Evolutionary conservation across 2,113 vertebrate genomes (phyloP).

Genomic region (Perca fluviatilis): DNA sequence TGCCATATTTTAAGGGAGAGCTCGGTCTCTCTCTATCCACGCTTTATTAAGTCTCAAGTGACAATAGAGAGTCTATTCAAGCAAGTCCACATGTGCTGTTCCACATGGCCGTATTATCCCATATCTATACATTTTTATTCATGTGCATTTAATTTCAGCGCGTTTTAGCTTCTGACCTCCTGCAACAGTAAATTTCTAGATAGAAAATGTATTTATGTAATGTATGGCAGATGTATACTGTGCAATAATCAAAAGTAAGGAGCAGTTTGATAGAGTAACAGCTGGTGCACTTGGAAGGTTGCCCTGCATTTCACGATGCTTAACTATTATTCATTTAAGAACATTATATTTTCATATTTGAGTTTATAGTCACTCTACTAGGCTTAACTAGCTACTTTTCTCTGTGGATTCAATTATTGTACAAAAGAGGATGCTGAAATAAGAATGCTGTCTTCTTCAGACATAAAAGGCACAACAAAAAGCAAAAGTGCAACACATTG

Average conservation of each 20-base stretch:
- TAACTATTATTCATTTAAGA: not conserved
- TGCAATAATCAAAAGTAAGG: conserved; percentile 2
- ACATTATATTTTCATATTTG: not conserved
- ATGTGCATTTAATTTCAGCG: conserved; percentile 28
- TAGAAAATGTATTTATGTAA: conserved; percentile 37
- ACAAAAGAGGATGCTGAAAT: not conserved
- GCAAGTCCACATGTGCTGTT: conserved; percentile 20
- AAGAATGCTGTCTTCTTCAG: not conserved
- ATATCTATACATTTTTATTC: conserved; percentile 32
- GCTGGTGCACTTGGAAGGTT: conserved; percentile 20
- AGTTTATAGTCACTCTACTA: not conserved
- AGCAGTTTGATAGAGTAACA: conserved; percentile 3
- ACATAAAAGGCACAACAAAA: not conserved
- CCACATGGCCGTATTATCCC: conserved; percentile 25
- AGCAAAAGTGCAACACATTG: not conserved
- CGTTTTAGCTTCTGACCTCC: conserved; percentile 16
- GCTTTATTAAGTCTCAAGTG: conserved; percentile 53
- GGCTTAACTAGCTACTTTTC: conserved; percentile 1
- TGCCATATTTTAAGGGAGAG: conserved; percentile 46
- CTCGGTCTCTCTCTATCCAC: conserved; percentile 22
- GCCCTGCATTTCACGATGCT: conserved; percentile 14
- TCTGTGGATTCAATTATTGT: not conserved
- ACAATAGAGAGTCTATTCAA: conserved; percentile 59
- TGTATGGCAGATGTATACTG: conserved; percentile 11
- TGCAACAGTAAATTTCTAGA: not conserved